A percentile compares a stretch with the other conserved stretches of the same genome.
Conservation (phyloP, 2,113 vertebrate genomes). For the Oncorhynchus mykiss region DNA sequence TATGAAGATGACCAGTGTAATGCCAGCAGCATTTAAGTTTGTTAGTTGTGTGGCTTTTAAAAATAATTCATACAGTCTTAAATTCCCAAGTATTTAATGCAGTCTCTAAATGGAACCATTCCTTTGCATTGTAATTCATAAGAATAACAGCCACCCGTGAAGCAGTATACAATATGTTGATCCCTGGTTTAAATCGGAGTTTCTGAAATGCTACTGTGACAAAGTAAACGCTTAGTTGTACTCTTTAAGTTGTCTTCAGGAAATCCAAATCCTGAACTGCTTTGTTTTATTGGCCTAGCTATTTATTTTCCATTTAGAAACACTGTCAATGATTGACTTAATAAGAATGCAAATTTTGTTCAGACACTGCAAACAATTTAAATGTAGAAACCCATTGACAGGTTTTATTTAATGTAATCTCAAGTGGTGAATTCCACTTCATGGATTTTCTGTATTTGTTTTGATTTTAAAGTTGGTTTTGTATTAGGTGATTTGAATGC, state of each 20-base stretch:
- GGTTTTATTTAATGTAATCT: not conserved
- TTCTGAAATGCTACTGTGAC: constrained; percentile 19
- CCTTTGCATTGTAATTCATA: too few species aligned
- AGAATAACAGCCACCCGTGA: not conserved
- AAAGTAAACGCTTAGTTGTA: constrained; percentile 10
- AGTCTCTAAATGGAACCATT: not conserved
- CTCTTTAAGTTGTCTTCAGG: not conserved
- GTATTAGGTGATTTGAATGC: constrained; percentile 20
- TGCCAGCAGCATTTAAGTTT: not conserved
- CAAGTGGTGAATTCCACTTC: constrained; percentile 1
- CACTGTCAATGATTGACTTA: not conserved
- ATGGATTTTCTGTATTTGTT: not conserved
- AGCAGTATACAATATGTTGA: constrained; percentile 6
- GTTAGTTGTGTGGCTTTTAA: not conserved
- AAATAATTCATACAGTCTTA: not conserved
- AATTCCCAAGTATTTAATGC: not conserved
- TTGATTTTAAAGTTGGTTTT: constrained; percentile 39
- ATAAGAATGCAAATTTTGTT: constrained; percentile 10
- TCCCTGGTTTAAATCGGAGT: constrained; percentile 11
- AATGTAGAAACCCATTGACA: too few species aligned
- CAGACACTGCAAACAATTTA: constrained; percentile 11
- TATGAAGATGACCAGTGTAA: not conserved
- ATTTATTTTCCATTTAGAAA: not conserved
- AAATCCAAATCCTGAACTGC: too few species aligned
- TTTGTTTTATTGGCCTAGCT: not conserved